Conservation (phyloP, 2,113 vertebrate genomes). For the Gallinago media region DNA sequence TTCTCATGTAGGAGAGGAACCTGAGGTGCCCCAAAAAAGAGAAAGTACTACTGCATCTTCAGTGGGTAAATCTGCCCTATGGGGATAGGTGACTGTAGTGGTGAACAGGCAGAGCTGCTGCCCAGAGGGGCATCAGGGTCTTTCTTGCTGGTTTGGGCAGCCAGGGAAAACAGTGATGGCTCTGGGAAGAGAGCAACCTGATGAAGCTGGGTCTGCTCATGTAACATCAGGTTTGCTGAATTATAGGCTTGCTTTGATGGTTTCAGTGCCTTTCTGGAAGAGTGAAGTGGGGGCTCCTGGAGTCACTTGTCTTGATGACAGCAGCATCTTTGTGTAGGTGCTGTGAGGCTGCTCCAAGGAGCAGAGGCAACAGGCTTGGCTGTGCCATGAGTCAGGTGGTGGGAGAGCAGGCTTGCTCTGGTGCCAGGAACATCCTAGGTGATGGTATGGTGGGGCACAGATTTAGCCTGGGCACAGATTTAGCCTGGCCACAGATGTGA, state of each 20-base stretch:
- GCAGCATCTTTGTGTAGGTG: neutral
- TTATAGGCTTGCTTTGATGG: neutral
- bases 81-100: accelerated
- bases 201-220: neutral
- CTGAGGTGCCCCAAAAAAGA: neutral
- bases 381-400: neutral
- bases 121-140: neutral
- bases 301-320: accelerated
- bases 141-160: neutral
- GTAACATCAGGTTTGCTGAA: neutral
- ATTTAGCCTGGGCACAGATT: neutral
- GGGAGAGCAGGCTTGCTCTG: neutral
- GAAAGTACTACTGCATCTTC: neutral
- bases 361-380: neutral
- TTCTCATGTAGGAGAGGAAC: accelerated
- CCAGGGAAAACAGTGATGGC: neutral
- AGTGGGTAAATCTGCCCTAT: neutral
- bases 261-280: neutral
- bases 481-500: neutral
- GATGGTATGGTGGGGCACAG: neutral
- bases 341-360: neutral
- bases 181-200: neutral
- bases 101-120: neutral
- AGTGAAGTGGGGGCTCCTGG: neutral
- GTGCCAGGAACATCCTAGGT: neutral